Percentiles rank a stretch among this genome's conserved stretches.
phyloP scores from a whole-genome alignment of 2,797 vertebrate species.

The Discoglossus pictus region DNA sequence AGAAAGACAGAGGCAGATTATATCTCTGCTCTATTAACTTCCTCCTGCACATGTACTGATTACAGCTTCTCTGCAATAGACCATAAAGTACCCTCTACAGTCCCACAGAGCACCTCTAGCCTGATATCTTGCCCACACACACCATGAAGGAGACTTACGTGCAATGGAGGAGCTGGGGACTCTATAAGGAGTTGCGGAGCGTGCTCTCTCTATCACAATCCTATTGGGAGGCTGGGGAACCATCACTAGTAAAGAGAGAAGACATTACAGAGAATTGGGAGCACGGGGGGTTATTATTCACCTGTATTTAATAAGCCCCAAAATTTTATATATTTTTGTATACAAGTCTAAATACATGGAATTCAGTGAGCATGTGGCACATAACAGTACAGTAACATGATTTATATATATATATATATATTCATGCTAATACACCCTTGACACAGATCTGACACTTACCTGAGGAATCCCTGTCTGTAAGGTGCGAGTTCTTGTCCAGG shows the following conservation, averaged over 20 bases:
- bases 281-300: neutral
- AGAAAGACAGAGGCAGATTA: too few species aligned
- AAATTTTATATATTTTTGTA: too few species aligned
- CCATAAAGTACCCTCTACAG: too few species aligned
- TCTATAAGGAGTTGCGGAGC: neutral
- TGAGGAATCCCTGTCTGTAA: constrained; percentile 48
- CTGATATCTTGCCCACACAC: neutral
- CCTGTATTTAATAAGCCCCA: too few species aligned
- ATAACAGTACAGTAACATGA: too few species aligned
- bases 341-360: too few species aligned
- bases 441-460: constrained; percentile 48
- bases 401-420: too few species aligned
- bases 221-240: neutral
- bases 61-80: too few species aligned
- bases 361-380: too few species aligned
- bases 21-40: neutral
- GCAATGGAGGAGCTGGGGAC: neutral
- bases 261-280: neutral
- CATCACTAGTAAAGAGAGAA: constrained; percentile 41
- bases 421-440: too few species aligned
- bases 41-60: neutral
- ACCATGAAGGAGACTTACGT: neutral
- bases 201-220: constrained; percentile 3
- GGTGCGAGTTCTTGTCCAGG: constrained; percentile 9
- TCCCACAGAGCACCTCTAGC: neutral